Base-by-base conservation (phyloP, 2,888 invertebrate genomes). In the Pandemis cinnamomeana region DNA sequence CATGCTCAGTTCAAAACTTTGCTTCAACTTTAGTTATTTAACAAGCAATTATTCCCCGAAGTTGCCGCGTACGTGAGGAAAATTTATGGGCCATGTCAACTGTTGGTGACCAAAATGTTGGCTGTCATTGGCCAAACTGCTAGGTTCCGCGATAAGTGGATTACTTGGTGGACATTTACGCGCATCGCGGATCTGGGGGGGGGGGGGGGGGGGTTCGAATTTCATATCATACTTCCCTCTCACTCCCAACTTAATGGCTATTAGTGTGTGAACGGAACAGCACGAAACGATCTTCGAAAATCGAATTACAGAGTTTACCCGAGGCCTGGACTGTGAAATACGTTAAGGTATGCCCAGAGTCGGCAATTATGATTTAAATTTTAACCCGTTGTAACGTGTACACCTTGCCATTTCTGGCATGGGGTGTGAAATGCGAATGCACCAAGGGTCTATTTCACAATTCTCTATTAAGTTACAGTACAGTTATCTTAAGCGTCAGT, bases 151-250 rank as follows among this genome's bases (percentile, higher is more conserved):
- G 77, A 73, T 84, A 88, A 87, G 84, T 82, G 84, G 85, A 87
- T 88, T 88, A 87, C 75, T 75, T 6, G n/a, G n/a, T 72, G 79
- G 84, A 87, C 88, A 82, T 82, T 87, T 86, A 87, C 80, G 83
- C 66, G 20, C 20, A 20, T 20, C 20, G 20, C 20, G 20, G 20
- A 20, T 20, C 0, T 20, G 20, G 20, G 20, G 20, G 20, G 20
- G 20, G 20, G 20, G 20, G 20, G 20, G 20, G 20, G 20, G 20
- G 20, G 20, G 20, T 20, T 36, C 27, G 27, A 71, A 51, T 61
- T 51, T 61, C 48, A 1, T 48, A 3, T 10, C 8, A 48, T 48
- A 48, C 48, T 48, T 13, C 10, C 10, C 10, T 10, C 48, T 13
- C 48, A 48, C 11, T 13, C 27, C 2, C 27, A 36, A 36, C 1